A percentile compares a stretch with the other conserved stretches of the same genome.
Conservation (phyloP, 2,888 invertebrate genomes). For the Hypolimnas misippus region DNA sequence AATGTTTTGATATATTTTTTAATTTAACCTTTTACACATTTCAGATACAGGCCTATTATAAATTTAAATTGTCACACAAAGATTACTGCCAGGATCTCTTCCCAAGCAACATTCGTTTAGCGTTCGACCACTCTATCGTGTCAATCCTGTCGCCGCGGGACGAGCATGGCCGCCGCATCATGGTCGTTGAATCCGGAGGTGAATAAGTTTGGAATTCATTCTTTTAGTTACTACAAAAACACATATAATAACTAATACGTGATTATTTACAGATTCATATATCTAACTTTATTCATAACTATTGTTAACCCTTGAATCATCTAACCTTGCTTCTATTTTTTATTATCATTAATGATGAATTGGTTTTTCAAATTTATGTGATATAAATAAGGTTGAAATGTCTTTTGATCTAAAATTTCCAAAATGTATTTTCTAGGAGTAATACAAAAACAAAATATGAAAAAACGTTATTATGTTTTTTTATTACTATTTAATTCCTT, state of each 20-base stretch:
- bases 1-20: neutral
- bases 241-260: neutral
- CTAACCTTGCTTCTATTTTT: no score
- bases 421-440: no score
- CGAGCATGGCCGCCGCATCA: slow-evolving; percentile 86
- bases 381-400: no score
- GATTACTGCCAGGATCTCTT: slow-evolving; percentile 85
- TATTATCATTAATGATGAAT: no score
- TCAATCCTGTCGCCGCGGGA: slow-evolving; percentile 88
- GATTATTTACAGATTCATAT: neutral
- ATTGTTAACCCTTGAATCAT: no score
- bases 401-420: no score
- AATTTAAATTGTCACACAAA: slow-evolving; percentile 86
- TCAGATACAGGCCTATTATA: slow-evolving; percentile 89
- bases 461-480: no score
- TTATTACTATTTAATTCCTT: no score
- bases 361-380: no score
- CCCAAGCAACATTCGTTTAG: slow-evolving; percentile 85
- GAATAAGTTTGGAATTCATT: slow-evolving; percentile 49
- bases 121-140: slow-evolving; percentile 87
- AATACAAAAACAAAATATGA: no score
- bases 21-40: slow-evolving; percentile 40
- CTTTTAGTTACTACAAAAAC: neutral
- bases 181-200: slow-evolving; percentile 89
- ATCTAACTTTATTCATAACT: neutral